Conservation (phyloP, 2,888 invertebrate species). For the Diaperis boleti region DNA sequence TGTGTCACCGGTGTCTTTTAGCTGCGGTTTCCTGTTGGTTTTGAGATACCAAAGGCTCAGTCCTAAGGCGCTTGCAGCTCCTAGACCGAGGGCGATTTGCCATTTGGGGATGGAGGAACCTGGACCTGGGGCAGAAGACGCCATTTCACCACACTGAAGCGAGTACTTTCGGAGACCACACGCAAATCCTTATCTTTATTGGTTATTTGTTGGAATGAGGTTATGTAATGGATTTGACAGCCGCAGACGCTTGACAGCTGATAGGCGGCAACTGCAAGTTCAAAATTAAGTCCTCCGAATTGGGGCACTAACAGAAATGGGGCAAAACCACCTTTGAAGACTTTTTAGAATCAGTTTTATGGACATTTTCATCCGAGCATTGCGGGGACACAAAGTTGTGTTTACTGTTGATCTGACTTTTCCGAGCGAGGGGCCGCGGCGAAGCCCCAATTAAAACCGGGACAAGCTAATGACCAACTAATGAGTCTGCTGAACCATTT, state of each 20-base stretch:
- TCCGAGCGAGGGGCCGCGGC: too few species aligned
- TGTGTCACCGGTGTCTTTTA: constrained; percentile 46
- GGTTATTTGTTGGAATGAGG: constrained; percentile 24
- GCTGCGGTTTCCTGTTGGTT: constrained; percentile 64
- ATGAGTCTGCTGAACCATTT: too few species aligned
- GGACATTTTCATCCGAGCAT: too few species aligned
- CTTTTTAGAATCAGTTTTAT: too few species aligned
- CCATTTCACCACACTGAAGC: constrained; percentile 16
- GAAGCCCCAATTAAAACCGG: too few species aligned
- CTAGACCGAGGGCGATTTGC: constrained; percentile 87
- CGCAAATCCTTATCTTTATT: constrained; percentile 28
- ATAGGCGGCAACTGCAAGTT: constrained; percentile 1
- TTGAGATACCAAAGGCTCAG: constrained; percentile 76
- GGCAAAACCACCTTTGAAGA: too few species aligned
- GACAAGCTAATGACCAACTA: too few species aligned
- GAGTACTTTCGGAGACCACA: constrained; percentile 4
- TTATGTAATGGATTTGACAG: constrained; percentile 32
- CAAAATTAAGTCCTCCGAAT: neutral
- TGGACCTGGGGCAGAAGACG: constrained; percentile 16
- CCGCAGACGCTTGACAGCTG: constrained; percentile 13
- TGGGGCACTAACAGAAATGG: too few species aligned
- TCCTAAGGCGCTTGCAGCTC: constrained; percentile 84
- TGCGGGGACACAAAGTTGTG: too few species aligned
- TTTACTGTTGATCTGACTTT: too few species aligned
- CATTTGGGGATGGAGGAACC: constrained; percentile 77